phyloP scores from a whole-genome alignment of 1,140 invertebrate genomes.

The Drosophila elegans region DNA sequence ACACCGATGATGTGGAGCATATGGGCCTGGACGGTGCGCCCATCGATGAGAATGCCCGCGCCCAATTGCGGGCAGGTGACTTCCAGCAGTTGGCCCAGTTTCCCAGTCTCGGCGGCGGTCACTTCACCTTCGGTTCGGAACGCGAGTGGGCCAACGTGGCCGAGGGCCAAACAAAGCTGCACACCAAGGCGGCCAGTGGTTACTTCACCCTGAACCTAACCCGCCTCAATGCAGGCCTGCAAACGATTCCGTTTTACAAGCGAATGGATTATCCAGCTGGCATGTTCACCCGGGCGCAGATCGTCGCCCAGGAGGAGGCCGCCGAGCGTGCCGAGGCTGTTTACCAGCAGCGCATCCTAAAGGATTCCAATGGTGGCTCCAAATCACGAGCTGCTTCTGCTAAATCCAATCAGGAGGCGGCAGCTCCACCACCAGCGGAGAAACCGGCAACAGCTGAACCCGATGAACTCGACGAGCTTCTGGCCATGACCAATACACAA shows the following conservation, averaged over 20 bases:
- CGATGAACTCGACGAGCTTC: constrained; percentile 74
- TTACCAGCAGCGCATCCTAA: constrained; percentile 64
- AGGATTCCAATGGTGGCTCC: constrained; percentile 42
- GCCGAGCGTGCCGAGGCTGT: constrained; percentile 66
- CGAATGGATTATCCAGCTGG: constrained; percentile 74
- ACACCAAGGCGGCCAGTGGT: constrained; percentile 57
- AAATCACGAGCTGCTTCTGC: constrained; percentile 45
- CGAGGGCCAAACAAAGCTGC: constrained; percentile 56
- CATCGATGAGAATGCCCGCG: constrained; percentile 65
- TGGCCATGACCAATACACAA: constrained; percentile 63
- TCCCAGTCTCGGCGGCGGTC: constrained; percentile 67
- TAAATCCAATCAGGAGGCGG: constrained; percentile 21
- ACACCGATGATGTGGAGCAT: constrained; percentile 58
- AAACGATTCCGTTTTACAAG: constrained; percentile 82
- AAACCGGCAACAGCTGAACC: constrained; percentile 19
- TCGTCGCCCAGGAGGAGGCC: constrained; percentile 62
- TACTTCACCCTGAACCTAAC: constrained; percentile 76
- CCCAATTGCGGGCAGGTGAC: constrained; percentile 72
- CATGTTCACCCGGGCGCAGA: constrained; percentile 68
- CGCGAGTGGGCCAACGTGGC: constrained; percentile 71
- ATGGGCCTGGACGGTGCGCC: constrained; percentile 45
- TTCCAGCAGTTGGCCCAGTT: constrained; percentile 70
- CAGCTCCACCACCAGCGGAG: neutral
- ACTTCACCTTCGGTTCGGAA: constrained; percentile 75
- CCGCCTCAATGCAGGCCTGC: constrained; percentile 64